A percentile compares a stretch with the other conserved stretches of the same genome.
Evolutionary conservation across 1,140 invertebrate genomes (phyloP).

Genomic region (Drosophila hydei): DNA sequence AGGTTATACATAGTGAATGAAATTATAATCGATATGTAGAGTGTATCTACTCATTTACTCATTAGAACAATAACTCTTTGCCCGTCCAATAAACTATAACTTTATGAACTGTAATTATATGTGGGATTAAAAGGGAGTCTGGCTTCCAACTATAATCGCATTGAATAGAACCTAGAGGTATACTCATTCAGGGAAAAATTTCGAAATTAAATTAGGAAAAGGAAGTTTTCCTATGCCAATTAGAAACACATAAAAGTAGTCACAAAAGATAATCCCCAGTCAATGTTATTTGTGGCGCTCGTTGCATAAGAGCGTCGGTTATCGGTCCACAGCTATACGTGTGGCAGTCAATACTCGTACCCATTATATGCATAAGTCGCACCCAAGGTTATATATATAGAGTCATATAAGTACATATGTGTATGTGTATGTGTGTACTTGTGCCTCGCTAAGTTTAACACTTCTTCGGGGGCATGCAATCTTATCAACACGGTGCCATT

Average conservation of each 20-base stretch:
- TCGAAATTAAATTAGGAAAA: too few species aligned
- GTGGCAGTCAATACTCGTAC: conserved; percentile 7
- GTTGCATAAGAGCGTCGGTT: conserved; percentile 38
- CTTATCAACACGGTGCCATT: conserved; percentile 53
- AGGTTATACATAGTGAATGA: too few species aligned
- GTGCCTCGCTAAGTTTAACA: conserved; percentile 37
- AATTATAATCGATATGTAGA: too few species aligned
- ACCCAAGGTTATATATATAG: conserved; percentile 55
- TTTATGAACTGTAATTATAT: too few species aligned
- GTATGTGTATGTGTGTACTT: conserved; percentile 7
- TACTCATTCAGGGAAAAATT: too few species aligned
- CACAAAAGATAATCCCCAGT: background rate
- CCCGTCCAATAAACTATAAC: too few species aligned
- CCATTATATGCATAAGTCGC: conserved; percentile 11
- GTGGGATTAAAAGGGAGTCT: too few species aligned
- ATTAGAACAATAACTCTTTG: too few species aligned
- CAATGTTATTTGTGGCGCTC: conserved; percentile 1
- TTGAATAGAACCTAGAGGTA: too few species aligned
- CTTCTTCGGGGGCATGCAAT: conserved; percentile 52
- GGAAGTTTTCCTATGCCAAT: too few species aligned
- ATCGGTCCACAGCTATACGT: conserved; percentile 17
- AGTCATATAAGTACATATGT: conserved; percentile 29
- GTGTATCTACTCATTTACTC: too few species aligned
- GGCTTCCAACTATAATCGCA: too few species aligned
- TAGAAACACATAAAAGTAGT: background rate